These are phyloP conservation scores for Eumaeus atala DNA, from an alignment of 1,140 invertebrate genomes.

Conservation along the genomic window DNA sequence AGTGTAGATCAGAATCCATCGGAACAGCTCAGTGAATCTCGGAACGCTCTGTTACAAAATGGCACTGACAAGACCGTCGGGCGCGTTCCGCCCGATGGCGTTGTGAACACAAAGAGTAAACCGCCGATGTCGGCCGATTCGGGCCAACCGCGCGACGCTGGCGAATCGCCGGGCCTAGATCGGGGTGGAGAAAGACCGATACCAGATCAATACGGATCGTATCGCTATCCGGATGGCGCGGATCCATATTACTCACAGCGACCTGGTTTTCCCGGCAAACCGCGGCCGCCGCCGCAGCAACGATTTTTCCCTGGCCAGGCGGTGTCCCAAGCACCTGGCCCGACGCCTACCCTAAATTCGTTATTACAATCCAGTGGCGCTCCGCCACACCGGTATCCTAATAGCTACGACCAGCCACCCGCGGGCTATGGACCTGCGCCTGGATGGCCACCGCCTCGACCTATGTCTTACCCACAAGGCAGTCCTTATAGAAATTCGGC, in stretches of 20 bases:
- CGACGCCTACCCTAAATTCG: constrained; percentile 93
- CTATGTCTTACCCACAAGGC: constrained; percentile 70
- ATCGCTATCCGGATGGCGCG: constrained; percentile 59
- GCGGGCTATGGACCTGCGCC: constrained; percentile 57
- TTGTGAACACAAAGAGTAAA: constrained; percentile 72
- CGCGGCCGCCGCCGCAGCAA: constrained; percentile 65
- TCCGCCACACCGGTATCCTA: constrained; percentile 74
- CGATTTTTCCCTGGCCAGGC: constrained; percentile 79
- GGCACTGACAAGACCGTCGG: constrained; percentile 73
- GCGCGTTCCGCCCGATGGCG: constrained; percentile 69
- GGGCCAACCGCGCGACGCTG: constrained; percentile 59
- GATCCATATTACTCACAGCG: constrained; percentile 61
- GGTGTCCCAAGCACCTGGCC: constrained; percentile 85
- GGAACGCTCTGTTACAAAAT: constrained; percentile 77
- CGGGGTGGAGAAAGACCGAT: constrained; percentile 52
- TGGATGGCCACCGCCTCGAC: constrained; percentile 63
- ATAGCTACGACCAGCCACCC: constrained; percentile 65
- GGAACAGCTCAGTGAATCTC: constrained; percentile 76
- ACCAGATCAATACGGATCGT: constrained; percentile 60
- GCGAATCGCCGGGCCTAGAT: constrained; percentile 60
- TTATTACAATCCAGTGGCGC: constrained; percentile 88
- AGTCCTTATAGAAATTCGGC: constrained; percentile 70
- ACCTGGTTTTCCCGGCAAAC: constrained; percentile 66
- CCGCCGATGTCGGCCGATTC: constrained; percentile 67
- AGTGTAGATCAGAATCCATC: constrained; percentile 77